phyloP scores from a whole-genome alignment of 2,797 vertebrate genomes.

The Microhierax caerulescens region DNA sequence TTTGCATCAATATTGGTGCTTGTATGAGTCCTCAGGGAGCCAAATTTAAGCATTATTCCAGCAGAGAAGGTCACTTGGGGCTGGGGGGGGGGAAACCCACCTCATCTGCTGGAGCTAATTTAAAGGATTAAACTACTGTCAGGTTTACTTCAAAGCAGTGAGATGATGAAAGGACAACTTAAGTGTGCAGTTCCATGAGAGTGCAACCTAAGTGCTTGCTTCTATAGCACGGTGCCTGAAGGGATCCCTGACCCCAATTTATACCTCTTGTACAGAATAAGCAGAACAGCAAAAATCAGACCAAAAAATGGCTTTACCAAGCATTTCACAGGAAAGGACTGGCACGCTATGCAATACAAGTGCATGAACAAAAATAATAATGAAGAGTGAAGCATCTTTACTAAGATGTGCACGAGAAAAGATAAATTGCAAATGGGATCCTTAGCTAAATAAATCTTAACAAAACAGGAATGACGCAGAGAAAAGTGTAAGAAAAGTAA shows the following conservation, averaged over 20 bases:
- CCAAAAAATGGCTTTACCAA: not conserved
- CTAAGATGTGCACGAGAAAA: not conserved
- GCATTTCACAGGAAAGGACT: not conserved
- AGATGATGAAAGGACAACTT: not conserved
- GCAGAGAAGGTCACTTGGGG: not conserved
- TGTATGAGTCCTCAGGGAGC: not conserved
- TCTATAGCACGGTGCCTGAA: not conserved
- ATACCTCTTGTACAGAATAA: not conserved
- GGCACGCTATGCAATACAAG: not conserved
- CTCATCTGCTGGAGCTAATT: not conserved
- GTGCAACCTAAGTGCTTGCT: not conserved
- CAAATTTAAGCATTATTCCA: not conserved
- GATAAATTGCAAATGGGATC: not conserved
- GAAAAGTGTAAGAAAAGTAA: not conserved
- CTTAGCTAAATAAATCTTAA: not conserved
- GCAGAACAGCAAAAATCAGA: not conserved
- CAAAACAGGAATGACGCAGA: fast-evolving
- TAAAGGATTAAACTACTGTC: not conserved
- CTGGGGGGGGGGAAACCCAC: not conserved
- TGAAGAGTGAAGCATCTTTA: not conserved
- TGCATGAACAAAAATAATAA: not conserved
- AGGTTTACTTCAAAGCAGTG: not conserved
- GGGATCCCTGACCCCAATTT: not conserved
- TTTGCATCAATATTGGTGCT: not conserved
- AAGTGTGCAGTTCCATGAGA: not conserved